A percentile compares a stretch with the other conserved stretches of the same genome.
phyloP scores from a whole-genome alignment of 2,888 invertebrate species.

The Corythucha ciliata region DNA sequence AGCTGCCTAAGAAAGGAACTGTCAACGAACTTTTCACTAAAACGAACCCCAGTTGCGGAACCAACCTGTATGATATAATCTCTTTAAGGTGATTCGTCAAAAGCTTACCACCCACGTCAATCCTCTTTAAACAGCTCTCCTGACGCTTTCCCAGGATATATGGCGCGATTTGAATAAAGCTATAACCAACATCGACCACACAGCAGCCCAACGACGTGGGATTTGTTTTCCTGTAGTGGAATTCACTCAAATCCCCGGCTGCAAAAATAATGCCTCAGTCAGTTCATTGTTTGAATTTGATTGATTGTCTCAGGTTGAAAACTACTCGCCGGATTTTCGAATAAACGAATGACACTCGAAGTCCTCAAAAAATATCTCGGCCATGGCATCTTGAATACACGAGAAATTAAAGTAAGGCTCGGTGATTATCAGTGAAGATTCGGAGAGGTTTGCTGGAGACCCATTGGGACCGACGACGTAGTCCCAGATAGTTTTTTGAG shows the following conservation, averaged over 20 bases:
- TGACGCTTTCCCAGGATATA: conserved; percentile 67
- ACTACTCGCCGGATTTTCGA: conserved; percentile 55
- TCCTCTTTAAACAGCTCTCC: conserved; percentile 50
- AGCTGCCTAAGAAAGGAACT: conserved; percentile 53
- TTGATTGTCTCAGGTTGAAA: background rate
- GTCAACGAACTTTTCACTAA: background rate
- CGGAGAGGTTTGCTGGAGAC: conserved; percentile 63
- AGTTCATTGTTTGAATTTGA: background rate
- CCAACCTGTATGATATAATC: conserved; percentile 78
- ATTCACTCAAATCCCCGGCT: conserved; percentile 70
- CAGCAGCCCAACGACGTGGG: conserved; percentile 54
- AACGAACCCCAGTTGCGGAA: background rate
- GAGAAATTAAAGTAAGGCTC: conserved; percentile 91
- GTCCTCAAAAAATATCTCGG: conserved; percentile 96
- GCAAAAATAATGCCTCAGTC: conserved; percentile 24
- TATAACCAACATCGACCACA: conserved; percentile 89
- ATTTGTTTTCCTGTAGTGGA: conserved; percentile 53
- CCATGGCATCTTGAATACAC: conserved; percentile 84
- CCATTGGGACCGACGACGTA: conserved; percentile 82
- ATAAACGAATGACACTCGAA: conserved; percentile 80
- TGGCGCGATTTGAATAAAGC: conserved; percentile 89
- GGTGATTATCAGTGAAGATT: conserved; percentile 75
- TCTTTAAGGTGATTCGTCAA: conserved; percentile 97
- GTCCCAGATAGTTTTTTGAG: conserved; percentile 94
- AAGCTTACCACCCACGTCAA: conserved; percentile 94